Evolutionary conservation across 1,140 invertebrate genomes (phyloP).

Genomic region (Ridgeia piscesae): DNA sequence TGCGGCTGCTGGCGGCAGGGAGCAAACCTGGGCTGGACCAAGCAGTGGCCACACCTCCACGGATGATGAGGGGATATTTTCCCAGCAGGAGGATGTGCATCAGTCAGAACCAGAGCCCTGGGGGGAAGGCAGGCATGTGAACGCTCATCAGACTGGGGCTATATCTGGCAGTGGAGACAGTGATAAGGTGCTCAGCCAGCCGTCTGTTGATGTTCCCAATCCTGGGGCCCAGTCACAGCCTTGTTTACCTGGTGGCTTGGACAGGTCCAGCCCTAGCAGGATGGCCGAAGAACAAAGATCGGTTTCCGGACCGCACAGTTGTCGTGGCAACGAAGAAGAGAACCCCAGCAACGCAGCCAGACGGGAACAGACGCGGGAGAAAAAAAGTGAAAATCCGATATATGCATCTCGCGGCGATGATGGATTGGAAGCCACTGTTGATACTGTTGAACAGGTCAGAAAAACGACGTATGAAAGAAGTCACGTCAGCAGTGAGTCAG

Average conservation of each 20-base stretch:
- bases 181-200: neutral
- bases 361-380: neutral
- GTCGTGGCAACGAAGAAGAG: neutral
- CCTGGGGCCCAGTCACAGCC: neutral
- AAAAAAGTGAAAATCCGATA: neutral
- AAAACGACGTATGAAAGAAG: neutral
- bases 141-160: neutral
- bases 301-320: neutral
- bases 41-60: neutral
- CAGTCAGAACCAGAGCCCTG: neutral
- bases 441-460: neutral
- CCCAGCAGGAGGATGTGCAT: neutral
- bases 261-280: neutral
- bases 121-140: neutral
- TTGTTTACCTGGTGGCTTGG: neutral
- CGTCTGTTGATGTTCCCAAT: neutral
- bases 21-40: neutral
- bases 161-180: neutral
- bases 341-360: neutral
- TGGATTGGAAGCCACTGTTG: neutral
- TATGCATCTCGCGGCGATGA: neutral
- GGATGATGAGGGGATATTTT: neutral
- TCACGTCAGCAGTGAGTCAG: neutral
- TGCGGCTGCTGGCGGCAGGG: neutral
- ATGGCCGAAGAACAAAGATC: neutral